phyloP scores from a whole-genome alignment of 2,113 vertebrate genomes.

The Aleadryas rufinucha region DNA sequence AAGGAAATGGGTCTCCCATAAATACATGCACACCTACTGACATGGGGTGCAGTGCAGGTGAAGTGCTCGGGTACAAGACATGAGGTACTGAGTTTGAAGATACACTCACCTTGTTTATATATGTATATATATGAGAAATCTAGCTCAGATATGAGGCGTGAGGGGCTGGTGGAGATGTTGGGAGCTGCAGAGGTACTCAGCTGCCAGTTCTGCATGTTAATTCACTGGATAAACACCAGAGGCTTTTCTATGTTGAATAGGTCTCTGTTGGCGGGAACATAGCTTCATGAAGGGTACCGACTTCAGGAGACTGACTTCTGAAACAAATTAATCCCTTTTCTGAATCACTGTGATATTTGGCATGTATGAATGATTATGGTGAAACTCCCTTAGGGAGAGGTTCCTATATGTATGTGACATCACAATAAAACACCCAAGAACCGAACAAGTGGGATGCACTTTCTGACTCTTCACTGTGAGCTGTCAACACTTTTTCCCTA shows the following conservation, averaged over 20 bases:
- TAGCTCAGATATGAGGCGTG: neutral
- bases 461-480: neutral
- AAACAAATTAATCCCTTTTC: neutral
- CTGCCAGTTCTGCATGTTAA: accelerated
- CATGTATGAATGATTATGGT: neutral
- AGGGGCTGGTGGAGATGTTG: neutral
- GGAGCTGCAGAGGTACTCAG: neutral
- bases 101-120: neutral
- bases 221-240: neutral
- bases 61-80: neutral
- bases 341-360: neutral
- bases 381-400: neutral
- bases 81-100: neutral
- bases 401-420: neutral
- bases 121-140: neutral
- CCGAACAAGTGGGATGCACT: neutral
- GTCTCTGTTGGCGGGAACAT: neutral
- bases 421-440: neutral
- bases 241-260: neutral
- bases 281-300: neutral
- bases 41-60: neutral
- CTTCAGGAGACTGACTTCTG: neutral
- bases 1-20: neutral
- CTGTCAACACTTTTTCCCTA: neutral
- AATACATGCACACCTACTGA: neutral